Conservation (phyloP, 2,888 invertebrate genomes). For the Pristionchus maxplancki region DNA sequence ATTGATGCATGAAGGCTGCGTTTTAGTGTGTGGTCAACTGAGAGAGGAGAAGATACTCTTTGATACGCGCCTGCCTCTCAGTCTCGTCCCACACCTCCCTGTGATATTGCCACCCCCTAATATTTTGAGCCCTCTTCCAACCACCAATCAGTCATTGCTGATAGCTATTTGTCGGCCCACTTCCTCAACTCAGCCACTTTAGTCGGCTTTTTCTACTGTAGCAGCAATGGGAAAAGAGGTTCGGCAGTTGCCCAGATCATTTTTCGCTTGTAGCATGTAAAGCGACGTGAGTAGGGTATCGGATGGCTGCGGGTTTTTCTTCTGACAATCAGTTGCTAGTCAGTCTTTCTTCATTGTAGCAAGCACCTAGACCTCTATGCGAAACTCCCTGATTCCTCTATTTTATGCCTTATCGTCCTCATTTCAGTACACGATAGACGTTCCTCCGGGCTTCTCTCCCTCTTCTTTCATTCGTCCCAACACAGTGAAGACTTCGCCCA, state of each 20-base stretch:
- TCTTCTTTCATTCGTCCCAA: slow-evolving; percentile 18
- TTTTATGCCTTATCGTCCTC: background rate
- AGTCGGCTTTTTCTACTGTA: background rate
- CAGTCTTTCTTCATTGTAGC: background rate
- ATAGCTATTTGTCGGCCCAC: background rate
- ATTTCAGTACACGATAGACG: slow-evolving; percentile 3
- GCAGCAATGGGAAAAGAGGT: background rate
- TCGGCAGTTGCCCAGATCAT: background rate
- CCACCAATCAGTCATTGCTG: background rate
- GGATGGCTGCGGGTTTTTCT: background rate
- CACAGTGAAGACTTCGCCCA: background rate
- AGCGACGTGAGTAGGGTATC: background rate
- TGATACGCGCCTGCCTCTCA: background rate
- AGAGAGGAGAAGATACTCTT: background rate
- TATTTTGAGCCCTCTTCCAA: background rate
- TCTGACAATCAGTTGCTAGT: background rate
- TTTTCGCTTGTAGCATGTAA: slow-evolving; percentile 14
- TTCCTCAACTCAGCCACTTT: background rate
- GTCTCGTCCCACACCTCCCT: background rate
- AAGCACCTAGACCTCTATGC: background rate
- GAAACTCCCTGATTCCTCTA: background rate
- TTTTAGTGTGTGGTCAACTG: background rate
- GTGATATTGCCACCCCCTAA: background rate
- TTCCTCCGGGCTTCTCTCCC: slow-evolving; percentile 8
- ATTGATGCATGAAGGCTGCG: slow-evolving; percentile 10